Evolutionary conservation across 1,140 invertebrate species (phyloP).

Genomic region (Neotoxoptera formosana): DNA sequence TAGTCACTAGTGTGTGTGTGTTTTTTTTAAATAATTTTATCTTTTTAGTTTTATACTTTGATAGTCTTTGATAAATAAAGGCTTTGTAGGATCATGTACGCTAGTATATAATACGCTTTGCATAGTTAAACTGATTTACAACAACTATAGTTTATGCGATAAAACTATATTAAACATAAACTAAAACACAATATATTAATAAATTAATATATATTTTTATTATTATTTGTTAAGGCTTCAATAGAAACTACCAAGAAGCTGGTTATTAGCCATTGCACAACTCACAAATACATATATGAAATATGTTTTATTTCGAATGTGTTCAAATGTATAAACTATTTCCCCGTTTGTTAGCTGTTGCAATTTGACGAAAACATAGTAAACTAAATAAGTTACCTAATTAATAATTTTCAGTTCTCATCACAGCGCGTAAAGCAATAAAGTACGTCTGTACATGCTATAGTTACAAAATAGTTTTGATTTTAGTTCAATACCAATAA

Average conservation of each 20-base stretch:
- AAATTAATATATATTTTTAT: background rate
- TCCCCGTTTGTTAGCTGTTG: background rate
- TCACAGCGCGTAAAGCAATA: background rate
- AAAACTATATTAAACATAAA: background rate
- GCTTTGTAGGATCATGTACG: background rate
- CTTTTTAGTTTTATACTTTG: background rate
- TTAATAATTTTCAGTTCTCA: background rate
- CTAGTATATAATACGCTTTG: background rate
- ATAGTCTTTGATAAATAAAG: too few relatives aligned
- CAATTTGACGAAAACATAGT: background rate
- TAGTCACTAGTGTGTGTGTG: background rate
- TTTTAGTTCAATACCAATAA: background rate
- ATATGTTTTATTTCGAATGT: background rate
- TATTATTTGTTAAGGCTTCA: background rate
- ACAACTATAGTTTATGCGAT: too few relatives aligned
- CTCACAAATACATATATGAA: background rate
- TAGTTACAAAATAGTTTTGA: constrained; percentile 4
- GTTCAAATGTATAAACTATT: background rate
- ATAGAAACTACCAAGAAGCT: background rate
- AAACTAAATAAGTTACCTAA: background rate
- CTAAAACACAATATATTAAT: background rate
- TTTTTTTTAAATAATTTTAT: background rate
- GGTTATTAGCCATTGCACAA: background rate
- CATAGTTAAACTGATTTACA: too few relatives aligned
- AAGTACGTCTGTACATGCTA: background rate